Evolutionary conservation across 2,888 invertebrate species (phyloP).

Genomic region (Lasioglossum lativentre): DNA sequence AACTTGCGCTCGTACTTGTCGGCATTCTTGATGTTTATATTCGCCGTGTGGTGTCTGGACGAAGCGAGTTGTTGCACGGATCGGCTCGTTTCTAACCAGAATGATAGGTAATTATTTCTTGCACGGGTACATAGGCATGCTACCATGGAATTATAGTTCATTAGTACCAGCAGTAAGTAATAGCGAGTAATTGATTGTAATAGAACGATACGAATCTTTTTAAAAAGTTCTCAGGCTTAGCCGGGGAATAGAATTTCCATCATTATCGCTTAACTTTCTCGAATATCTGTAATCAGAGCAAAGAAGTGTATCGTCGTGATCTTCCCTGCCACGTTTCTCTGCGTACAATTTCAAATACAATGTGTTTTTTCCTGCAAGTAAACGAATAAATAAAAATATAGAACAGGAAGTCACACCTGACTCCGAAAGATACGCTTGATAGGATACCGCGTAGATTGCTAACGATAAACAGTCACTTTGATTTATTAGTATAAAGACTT

Average conservation of each 20-base stretch:
- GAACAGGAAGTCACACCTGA: no score
- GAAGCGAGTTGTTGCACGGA: conserved; percentile 3
- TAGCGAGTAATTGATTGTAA: background rate
- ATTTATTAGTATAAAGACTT: no score
- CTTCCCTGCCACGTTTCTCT: background rate
- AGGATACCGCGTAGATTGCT: no score
- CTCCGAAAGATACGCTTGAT: no score
- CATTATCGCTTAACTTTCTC: background rate
- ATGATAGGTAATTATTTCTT: background rate
- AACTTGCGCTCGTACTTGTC: background rate
- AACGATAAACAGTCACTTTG: no score
- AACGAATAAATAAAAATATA: no score
- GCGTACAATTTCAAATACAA: background rate
- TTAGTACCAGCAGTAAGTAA: background rate
- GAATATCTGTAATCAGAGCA: background rate
- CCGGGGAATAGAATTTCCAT: background rate
- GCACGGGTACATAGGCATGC: background rate
- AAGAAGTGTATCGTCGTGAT: background rate
- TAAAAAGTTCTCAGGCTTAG: background rate
- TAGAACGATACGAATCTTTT: background rate
- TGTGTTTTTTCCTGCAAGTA: background rate
- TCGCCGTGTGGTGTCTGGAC: background rate
- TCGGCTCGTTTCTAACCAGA: background rate
- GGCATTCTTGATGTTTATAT: background rate
- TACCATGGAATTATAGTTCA: background rate